A percentile compares a stretch with the other conserved stretches of the same genome.
Conservation (phyloP, 2,888 invertebrate genomes). For the Hypselothyrea guttata region DNA sequence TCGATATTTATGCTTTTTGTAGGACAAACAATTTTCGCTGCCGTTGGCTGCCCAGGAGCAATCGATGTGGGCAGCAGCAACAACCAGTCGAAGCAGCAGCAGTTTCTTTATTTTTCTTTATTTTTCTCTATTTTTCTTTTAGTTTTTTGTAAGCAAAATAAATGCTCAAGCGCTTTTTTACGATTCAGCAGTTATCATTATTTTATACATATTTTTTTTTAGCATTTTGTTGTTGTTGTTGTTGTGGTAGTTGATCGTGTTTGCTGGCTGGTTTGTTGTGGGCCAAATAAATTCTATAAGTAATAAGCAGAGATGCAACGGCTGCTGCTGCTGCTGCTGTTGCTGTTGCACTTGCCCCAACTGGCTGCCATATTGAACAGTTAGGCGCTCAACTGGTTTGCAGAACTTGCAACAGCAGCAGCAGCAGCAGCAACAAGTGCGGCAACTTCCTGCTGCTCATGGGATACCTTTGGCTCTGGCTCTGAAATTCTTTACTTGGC, state of each 20-base stretch:
- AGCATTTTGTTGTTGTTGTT: slow-evolving; percentile 3
- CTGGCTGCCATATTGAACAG: slow-evolving; percentile 55
- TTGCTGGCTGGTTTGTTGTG: slow-evolving; percentile 54
- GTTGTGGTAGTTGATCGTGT: slow-evolving; percentile 67
- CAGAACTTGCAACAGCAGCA: slow-evolving; percentile 28
- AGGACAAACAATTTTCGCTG: slow-evolving; percentile 70
- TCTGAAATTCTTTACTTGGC: slow-evolving; percentile 72
- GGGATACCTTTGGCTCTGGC: slow-evolving; percentile 51
- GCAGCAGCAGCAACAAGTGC: slow-evolving; percentile 41
- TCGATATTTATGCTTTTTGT: slow-evolving; percentile 39
- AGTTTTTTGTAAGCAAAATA: slow-evolving; percentile 28
- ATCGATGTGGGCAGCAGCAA: slow-evolving; percentile 28
- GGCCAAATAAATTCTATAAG: slow-evolving; percentile 75
- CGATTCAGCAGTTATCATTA: slow-evolving; percentile 71
- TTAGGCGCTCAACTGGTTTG: slow-evolving; percentile 72
- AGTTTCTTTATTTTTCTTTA: too few species aligned
- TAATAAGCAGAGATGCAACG: slow-evolving; percentile 70
- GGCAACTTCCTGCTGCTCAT: slow-evolving; percentile 58
- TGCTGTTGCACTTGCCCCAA: slow-evolving; percentile 53
- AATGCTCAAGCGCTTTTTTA: slow-evolving; percentile 53
- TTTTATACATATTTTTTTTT: slow-evolving; percentile 50
- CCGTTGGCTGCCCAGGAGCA: slow-evolving; percentile 35
- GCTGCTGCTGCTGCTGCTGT: slow-evolving; percentile 33
- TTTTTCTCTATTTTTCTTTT: neutral
- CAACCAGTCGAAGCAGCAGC: slow-evolving; percentile 26